Percentiles rank a stretch among this genome's conserved stretches.
phyloP scores from a whole-genome alignment of 2,888 invertebrate species.

The Pseudococcus longispinus region DNA sequence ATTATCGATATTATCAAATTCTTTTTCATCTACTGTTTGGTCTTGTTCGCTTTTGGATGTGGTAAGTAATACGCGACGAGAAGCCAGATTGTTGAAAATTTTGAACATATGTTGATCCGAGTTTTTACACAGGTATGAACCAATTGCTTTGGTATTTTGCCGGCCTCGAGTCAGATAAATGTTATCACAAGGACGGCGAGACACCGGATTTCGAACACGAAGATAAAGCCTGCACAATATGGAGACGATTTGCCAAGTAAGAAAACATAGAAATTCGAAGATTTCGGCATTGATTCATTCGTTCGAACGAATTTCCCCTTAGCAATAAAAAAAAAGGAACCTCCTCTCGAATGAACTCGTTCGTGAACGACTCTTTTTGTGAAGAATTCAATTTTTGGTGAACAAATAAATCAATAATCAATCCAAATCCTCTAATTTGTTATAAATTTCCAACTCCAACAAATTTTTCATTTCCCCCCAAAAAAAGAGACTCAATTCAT shows the following conservation, averaged over 20 bases:
- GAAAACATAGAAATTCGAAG: not conserved
- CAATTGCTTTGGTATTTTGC: conserved; percentile 93
- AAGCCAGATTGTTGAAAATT: not conserved
- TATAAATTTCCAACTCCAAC: no score
- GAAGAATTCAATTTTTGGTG: not conserved
- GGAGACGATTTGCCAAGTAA: conserved; percentile 88
- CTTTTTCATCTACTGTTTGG: conserved; percentile 91
- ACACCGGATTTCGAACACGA: conserved; percentile 84
- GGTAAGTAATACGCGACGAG: conserved; percentile 68
- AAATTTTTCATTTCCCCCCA: no score
- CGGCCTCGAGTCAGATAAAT: conserved; percentile 84
- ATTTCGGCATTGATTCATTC: no score
- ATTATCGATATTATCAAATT: conserved; percentile 94
- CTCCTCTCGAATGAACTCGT: not conserved
- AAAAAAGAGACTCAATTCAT: no score
- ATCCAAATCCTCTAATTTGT: no score
- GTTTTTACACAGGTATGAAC: conserved; percentile 72
- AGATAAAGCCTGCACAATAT: conserved; percentile 82
- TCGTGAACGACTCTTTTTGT: not conserved
- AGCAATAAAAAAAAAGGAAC: no score
- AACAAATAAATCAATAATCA: no score
- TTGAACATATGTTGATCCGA: not conserved
- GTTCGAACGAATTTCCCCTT: no score
- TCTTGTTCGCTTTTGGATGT: conserved; percentile 94
- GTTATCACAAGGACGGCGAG: conserved; percentile 77